These are phyloP conservation scores for Elysia chlorotica DNA, from an alignment of 1,140 invertebrate species.

Conservation along the genomic window DNA sequence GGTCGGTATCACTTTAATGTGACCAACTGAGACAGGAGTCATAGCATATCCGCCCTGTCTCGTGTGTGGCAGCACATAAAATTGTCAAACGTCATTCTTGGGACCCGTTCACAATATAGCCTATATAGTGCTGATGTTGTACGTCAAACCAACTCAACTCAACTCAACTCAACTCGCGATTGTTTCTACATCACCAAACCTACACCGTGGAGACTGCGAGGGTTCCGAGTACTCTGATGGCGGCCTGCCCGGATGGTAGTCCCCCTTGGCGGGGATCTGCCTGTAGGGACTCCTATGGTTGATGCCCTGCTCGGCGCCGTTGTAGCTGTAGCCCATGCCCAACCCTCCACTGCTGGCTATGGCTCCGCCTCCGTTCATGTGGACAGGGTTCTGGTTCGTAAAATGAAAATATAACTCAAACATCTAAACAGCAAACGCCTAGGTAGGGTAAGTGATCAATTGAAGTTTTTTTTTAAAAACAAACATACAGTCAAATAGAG, in stretches of 20 bases:
- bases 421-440: no score
- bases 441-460: no score
- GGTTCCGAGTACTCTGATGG: slow-evolving; percentile 23
- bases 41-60: not conserved
- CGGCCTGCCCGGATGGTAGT: slow-evolving; percentile 1
- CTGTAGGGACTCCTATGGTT: slow-evolving; percentile 5
- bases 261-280: not conserved
- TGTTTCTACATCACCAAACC: not conserved
- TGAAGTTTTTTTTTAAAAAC: no score
- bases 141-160: not conserved
- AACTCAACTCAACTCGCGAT: not conserved
- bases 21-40: not conserved
- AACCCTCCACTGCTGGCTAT: slow-evolving; percentile 12
- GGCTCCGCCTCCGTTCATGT: no score
- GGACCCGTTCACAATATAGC: not conserved
- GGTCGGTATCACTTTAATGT: no score
- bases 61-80: not conserved
- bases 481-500: no score
- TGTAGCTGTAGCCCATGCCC: not conserved
- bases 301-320: not conserved
- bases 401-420: no score
- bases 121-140: not conserved
- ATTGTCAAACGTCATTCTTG: not conserved
- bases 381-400: no score
- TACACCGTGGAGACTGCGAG: slow-evolving; percentile 15